A percentile compares a stretch with the other conserved stretches of the same genome.
These are phyloP conservation scores for Dolichomitus sp. DNA, from an alignment of 2,888 invertebrate species.

Conservation along the genomic window DNA sequence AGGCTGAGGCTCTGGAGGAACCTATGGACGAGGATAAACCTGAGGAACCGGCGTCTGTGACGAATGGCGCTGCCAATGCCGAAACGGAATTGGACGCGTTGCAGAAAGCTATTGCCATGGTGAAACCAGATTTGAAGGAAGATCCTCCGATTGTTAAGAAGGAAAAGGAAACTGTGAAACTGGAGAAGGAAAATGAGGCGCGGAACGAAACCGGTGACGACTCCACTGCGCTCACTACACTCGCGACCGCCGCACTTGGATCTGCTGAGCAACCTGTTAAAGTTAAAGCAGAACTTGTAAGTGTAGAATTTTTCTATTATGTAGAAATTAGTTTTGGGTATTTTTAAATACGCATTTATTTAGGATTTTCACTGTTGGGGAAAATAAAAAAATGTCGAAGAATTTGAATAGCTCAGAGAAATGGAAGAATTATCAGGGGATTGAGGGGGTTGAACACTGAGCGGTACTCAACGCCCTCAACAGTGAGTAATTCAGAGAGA, in stretches of 20 bases:
- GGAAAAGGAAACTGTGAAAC: constrained; percentile 73
- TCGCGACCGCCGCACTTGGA: constrained; percentile 91
- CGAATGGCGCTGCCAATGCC: constrained; percentile 73
- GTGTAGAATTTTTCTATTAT: not conserved
- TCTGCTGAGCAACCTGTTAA: constrained; percentile 82
- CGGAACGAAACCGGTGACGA: constrained; percentile 87
- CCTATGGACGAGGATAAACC: constrained; percentile 67
- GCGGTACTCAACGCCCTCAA: too few relatives aligned
- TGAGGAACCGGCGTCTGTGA: constrained; percentile 69
- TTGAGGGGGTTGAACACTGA: too few relatives aligned
- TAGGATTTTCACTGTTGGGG: too few relatives aligned
- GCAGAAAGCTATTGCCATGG: constrained; percentile 66
- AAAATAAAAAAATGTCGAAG: too few relatives aligned
- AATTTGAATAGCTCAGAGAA: too few relatives aligned
- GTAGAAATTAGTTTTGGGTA: not conserved
- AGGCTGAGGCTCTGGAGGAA: constrained; percentile 56
- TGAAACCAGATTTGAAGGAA: constrained; percentile 75
- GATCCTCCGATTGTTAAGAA: constrained; percentile 58
- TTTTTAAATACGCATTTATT: too few relatives aligned
- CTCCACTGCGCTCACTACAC: constrained; percentile 91
- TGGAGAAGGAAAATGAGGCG: constrained; percentile 82
- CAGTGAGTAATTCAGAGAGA: too few relatives aligned
- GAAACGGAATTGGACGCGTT: constrained; percentile 74
- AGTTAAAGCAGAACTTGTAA: constrained; percentile 74
- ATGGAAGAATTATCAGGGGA: too few relatives aligned